Base-by-base conservation (phyloP, 2,888 invertebrate species). In the Calameuta pallipes region DNA sequence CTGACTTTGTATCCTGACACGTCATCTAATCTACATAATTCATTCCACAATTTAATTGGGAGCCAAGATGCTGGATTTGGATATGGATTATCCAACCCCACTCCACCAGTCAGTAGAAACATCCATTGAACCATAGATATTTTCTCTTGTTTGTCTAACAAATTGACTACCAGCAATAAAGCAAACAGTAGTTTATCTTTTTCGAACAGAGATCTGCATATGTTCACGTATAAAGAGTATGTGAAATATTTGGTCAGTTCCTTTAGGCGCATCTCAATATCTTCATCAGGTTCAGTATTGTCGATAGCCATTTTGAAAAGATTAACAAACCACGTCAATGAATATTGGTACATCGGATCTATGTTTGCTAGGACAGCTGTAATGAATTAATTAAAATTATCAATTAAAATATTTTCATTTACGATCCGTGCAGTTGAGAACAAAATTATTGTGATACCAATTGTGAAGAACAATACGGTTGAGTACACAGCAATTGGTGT, bases 271-370 rank as follows among this genome's bases (percentile, higher is more conserved):
- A 94, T 93, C 0, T 93, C 93, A 15, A 98, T 95, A 82, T 96
- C 95, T 82, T 98, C 98, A n/a, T 95, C 95, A 85, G 95, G 95
- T 86, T 96, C 96, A 0, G 97, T 96, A 85, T 96, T 96, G 84
- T 98, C 97, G 80, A 98, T 98, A 33, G 97, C 95, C 74, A 95
- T 93, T 85, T 95, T 95, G 91, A 96, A 99, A 37, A 98, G 93
- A 84, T 96, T 96, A 87, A 98, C 97, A 91, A 98, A 98, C 98
- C 98, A 99, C 3, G 94, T 94, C 85, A 99, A 92, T 0, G 98
- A 98, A 91, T 98, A 99, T 90, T 98, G 98, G 92, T 99, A 99
- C 98, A 98, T 98, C 2, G 98, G 98, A 92, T 99, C 98, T 83
- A 99, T 97, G 87, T 96, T 95, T 11, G 97, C 96, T 87, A 99